Evolutionary conservation across 2,113 vertebrate species (phyloP).

Genomic region (Cyprinodon variegatus): DNA sequence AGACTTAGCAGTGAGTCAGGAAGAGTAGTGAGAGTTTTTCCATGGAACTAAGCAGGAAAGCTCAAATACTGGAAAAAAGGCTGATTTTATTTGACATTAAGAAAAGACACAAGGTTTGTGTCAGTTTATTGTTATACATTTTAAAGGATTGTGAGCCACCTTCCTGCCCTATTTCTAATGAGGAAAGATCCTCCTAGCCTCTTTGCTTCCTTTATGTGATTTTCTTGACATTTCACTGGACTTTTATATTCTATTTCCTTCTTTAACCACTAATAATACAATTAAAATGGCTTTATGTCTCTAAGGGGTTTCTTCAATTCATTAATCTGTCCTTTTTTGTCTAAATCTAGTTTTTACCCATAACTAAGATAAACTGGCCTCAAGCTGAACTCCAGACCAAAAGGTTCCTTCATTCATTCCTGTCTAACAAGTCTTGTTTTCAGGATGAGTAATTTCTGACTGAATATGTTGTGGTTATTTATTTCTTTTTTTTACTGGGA

Average conservation of each 20-base stretch:
- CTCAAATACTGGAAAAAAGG: no score
- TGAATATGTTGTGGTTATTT: background rate
- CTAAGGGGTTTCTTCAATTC: background rate
- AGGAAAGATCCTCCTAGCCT: background rate
- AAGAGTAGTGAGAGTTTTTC: no score
- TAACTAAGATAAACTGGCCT: background rate
- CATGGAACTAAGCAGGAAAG: no score
- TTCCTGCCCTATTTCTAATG: background rate
- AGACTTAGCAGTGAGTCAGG: no score
- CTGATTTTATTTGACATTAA: no score
- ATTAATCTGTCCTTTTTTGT: background rate
- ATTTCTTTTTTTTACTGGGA: background rate
- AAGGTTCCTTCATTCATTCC: constrained; percentile 37
- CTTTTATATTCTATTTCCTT: background rate
- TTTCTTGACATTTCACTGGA: background rate
- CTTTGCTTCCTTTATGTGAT: background rate
- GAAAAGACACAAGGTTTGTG: background rate
- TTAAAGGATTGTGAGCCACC: background rate
- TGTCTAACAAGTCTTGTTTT: constrained; percentile 38
- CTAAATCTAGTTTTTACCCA: background rate
- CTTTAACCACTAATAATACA: background rate
- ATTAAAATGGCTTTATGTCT: background rate
- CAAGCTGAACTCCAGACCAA: no score
- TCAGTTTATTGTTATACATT: background rate
- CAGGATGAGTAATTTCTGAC: background rate